Percentiles rank a stretch among this genome's conserved stretches.
Conservation (phyloP, 2,888 invertebrate genomes). For the Fragum sueziense region DNA sequence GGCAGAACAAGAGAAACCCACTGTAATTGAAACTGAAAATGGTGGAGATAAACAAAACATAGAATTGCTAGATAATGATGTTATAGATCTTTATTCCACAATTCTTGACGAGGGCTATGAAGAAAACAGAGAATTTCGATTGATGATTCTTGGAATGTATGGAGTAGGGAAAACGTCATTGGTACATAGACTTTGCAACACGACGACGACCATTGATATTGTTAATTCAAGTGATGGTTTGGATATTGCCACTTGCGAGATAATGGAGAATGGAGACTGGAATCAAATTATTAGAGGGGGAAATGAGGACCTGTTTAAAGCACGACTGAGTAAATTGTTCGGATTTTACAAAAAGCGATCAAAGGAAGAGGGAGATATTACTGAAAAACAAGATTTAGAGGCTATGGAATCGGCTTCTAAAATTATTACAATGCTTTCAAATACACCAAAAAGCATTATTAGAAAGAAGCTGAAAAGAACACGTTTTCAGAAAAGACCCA, state of each 20-base stretch:
- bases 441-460: neutral
- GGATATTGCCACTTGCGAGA: slow-evolving; percentile 20
- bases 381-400: neutral
- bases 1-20: no score
- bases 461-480: neutral
- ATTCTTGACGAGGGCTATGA: slow-evolving; percentile 29
- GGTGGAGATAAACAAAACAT: no score
- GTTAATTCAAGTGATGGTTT: slow-evolving; percentile 38
- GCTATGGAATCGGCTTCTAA: no score
- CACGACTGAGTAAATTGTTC: neutral
- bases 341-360: neutral
- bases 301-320: neutral
- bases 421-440: neutral
- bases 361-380: neutral
- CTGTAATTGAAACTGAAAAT: no score
- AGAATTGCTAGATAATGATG: slow-evolving; percentile 27
- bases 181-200: slow-evolving; percentile 26
- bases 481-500: neutral
- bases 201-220: neutral
- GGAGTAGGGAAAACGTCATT: slow-evolving; percentile 53
- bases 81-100: slow-evolving; percentile 25
- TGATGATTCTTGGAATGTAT: slow-evolving; percentile 57
- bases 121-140: slow-evolving; percentile 26
- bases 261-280: neutral
- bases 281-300: neutral